These are phyloP conservation scores for Plusia festucae DNA, from an alignment of 2,888 invertebrate species.

Conservation along the genomic window DNA sequence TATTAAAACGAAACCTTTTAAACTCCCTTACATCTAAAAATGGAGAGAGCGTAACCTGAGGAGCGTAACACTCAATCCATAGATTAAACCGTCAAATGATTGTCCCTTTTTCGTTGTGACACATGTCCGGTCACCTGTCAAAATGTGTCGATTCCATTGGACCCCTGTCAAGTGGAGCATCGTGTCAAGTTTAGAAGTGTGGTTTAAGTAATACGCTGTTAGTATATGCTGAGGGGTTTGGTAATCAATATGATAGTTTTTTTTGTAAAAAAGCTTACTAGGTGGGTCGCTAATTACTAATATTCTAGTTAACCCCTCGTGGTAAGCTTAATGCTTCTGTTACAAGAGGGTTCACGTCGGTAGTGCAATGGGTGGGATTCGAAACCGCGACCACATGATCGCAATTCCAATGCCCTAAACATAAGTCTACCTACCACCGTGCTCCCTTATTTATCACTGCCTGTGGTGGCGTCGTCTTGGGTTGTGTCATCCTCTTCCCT, in stretches of 20 bases:
- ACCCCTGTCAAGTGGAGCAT: constrained; percentile 69
- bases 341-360: too few species aligned
- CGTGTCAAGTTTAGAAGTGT: constrained; percentile 34
- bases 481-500: too few species aligned
- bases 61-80: constrained; percentile 40
- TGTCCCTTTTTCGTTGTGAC: constrained; percentile 51
- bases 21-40: constrained; percentile 10
- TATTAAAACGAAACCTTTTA: neutral
- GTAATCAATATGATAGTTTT: neutral
- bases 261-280: too few species aligned
- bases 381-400: too few species aligned
- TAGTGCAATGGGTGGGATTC: too few species aligned
- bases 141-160: constrained; percentile 77
- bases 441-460: too few species aligned
- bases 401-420: too few species aligned
- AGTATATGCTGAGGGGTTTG: neutral
- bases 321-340: too few species aligned
- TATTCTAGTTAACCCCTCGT: too few species aligned
- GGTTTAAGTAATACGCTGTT: constrained; percentile 41
- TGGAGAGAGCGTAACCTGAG: constrained; percentile 29
- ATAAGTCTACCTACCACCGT: too few species aligned
- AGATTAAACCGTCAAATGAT: constrained; percentile 63
- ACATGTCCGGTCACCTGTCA: constrained; percentile 72
- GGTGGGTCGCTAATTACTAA: too few species aligned
- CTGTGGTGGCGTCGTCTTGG: too few species aligned